Evolutionary conservation across 2,113 vertebrate species (phyloP).

Genomic region (Picathartes gymnocephalus): DNA sequence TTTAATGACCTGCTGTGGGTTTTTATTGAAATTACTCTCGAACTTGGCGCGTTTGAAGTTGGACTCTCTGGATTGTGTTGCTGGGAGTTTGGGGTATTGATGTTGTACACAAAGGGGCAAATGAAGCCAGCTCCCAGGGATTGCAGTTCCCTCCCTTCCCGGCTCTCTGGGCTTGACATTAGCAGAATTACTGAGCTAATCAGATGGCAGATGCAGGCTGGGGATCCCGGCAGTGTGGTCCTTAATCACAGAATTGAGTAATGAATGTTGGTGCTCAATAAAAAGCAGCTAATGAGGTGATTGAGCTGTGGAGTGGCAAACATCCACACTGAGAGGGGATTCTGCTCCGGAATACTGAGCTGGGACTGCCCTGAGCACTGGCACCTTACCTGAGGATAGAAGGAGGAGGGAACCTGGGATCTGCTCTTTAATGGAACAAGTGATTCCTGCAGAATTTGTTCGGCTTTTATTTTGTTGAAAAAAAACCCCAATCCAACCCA

Average conservation of each 20-base stretch:
- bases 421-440: not conserved
- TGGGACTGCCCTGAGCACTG: not conserved
- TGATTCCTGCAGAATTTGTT: not conserved
- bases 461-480: conserved; percentile 23
- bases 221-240: conserved; percentile 19
- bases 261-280: conserved; percentile 39
- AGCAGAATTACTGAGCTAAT: conserved; percentile 32
- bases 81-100: conserved; percentile 10
- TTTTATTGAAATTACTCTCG: conserved; percentile 19
- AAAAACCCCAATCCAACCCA: not conserved
- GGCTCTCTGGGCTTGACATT: conserved; percentile 19
- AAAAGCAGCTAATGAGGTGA: conserved; percentile 62
- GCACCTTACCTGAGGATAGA: not conserved
- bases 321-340: conserved; percentile 51
- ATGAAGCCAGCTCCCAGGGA: not conserved
- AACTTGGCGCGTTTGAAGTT: not conserved
- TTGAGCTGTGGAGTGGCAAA: conserved; percentile 54
- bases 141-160: not conserved
- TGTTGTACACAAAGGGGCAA: conserved; percentile 3
- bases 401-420: not conserved
- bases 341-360: conserved; percentile 25
- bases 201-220: conserved; percentile 2
- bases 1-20: conserved; percentile 27
- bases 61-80: not conserved
- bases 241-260: conserved; percentile 52